These are phyloP conservation scores for Heteronetta atricapilla DNA, from an alignment of 2,113 vertebrate genomes.

Conservation along the genomic window DNA sequence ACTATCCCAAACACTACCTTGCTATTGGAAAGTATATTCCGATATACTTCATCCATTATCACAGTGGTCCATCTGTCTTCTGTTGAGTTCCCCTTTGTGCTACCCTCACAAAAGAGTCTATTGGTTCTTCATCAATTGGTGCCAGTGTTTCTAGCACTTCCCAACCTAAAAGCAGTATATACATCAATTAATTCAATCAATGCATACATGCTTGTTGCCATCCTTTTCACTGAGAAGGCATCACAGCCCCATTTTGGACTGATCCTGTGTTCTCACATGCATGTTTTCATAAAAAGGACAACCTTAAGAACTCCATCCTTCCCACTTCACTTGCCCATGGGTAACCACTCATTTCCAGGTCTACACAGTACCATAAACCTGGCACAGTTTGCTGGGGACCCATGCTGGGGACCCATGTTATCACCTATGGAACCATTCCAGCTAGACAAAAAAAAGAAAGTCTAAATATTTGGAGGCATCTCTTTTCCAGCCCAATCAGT, in stretches of 20 bases:
- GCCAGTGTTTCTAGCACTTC: background rate
- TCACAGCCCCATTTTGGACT: background rate
- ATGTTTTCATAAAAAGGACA: background rate
- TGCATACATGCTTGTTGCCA: background rate
- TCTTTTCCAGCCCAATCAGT: background rate
- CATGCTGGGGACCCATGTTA: fast-evolving
- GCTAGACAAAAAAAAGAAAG: background rate
- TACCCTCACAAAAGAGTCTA: background rate
- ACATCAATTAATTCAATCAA: background rate
- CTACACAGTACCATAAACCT: background rate
- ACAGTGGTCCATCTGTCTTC: background rate
- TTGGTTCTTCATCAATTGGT: background rate
- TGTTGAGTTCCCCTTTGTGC: background rate
- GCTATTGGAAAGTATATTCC: background rate
- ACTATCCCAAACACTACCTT: background rate
- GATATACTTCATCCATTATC: background rate
- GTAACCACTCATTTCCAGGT: background rate
- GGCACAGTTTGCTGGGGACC: background rate
- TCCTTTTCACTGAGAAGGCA: background rate
- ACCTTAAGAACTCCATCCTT: background rate
- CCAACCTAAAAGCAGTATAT: background rate
- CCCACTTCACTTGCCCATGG: background rate
- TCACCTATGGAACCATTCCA: background rate
- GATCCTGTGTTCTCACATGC: background rate
- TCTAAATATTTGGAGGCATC: background rate